phyloP scores from a whole-genome alignment of 2,888 invertebrate species.

The Aspidapion aeneum region DNA sequence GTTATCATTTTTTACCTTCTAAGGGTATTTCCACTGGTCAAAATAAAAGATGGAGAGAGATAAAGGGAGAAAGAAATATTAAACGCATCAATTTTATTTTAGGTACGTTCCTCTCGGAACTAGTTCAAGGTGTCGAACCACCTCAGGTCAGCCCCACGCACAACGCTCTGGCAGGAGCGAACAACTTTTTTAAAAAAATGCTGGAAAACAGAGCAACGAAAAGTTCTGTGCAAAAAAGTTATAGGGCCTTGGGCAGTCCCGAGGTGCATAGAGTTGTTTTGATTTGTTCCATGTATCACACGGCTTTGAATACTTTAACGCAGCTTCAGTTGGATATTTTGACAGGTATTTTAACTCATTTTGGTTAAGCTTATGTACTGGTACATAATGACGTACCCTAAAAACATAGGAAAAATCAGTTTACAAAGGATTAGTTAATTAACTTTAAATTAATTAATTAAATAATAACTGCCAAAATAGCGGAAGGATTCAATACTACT shows the following conservation, averaged over 20 bases:
- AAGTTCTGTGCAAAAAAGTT: constrained; percentile 60
- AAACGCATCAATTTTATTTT: constrained; percentile 15
- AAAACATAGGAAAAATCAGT: no score
- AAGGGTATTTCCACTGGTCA: no score
- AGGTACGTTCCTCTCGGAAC: constrained; percentile 45
- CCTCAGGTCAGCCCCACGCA: constrained; percentile 41
- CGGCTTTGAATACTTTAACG: constrained; percentile 82
- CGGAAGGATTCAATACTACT: no score
- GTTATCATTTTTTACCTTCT: no score
- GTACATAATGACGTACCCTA: no score
- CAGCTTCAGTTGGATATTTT: constrained; percentile 90
- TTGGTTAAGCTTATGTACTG: neutral
- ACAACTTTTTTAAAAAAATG: constrained; percentile 58
- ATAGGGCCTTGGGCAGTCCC: constrained; percentile 74
- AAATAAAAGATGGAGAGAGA: no score
- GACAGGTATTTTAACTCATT: constrained; percentile 60
- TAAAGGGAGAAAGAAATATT: no score
- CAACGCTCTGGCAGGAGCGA: constrained; percentile 45
- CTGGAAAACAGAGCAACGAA: constrained; percentile 59
- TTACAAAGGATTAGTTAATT: no score
- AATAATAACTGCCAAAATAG: no score
- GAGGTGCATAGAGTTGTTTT: constrained; percentile 80
- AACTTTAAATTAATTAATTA: no score
- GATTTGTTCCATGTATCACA: constrained; percentile 90
- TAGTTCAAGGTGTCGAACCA: constrained; percentile 38